phyloP scores from a whole-genome alignment of 2,797 vertebrate species.

The Tolypeutes matacus region DNA sequence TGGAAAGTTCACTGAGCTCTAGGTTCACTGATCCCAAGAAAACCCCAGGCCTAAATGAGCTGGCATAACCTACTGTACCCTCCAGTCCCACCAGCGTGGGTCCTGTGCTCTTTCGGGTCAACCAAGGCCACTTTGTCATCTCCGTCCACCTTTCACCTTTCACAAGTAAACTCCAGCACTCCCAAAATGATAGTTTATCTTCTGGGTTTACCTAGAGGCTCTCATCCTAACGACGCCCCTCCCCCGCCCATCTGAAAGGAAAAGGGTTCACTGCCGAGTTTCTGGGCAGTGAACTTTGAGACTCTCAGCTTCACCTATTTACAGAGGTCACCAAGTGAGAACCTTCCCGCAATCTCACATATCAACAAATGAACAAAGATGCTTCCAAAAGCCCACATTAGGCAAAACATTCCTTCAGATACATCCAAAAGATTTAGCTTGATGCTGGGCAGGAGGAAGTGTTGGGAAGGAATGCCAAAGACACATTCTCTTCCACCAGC shows the following conservation, averaged over 20 bases:
- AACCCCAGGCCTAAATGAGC: slow-evolving; percentile 21
- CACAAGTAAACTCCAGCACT: slow-evolving; percentile 15
- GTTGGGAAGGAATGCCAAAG: neutral
- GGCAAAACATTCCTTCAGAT: neutral
- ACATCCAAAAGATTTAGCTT: slow-evolving; percentile 11
- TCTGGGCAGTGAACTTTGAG: slow-evolving; percentile 42
- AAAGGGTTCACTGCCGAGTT: neutral
- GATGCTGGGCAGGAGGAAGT: neutral
- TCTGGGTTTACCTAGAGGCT: neutral
- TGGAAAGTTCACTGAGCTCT: slow-evolving; percentile 22
- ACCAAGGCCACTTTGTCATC: neutral
- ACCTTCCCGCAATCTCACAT: neutral
- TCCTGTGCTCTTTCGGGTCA: neutral
- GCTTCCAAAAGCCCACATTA: neutral
- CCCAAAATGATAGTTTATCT: slow-evolving; percentile 40
- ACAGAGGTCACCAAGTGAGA: neutral
- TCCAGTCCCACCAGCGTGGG: neutral
- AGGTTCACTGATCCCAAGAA: slow-evolving; percentile 55
- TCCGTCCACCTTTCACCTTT: neutral
- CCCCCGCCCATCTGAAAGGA: neutral
- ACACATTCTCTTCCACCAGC: neutral
- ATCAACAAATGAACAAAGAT: neutral
- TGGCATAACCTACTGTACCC: neutral
- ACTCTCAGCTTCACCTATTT: neutral
- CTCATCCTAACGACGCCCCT: neutral